phyloP scores from a whole-genome alignment of 2,113 vertebrate genomes.

The Psophia crepitans region DNA sequence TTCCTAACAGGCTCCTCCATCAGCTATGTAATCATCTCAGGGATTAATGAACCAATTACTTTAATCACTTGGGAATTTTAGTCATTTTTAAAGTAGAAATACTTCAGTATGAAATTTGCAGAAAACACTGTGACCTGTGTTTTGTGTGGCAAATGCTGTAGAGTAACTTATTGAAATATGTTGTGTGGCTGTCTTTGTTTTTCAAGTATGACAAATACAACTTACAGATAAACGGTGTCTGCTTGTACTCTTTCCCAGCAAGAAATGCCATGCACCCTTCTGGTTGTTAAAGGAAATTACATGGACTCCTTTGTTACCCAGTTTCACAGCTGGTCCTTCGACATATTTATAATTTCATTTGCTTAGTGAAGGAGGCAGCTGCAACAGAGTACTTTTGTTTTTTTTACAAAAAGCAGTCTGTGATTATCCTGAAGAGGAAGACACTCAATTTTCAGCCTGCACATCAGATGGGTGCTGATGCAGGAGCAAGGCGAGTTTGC shows the following conservation, averaged over 20 bases:
- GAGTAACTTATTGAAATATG: not conserved
- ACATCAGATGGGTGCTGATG: not conserved
- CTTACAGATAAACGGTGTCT: not conserved
- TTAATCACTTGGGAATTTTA: not conserved
- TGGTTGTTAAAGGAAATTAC: not conserved
- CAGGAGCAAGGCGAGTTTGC: not conserved
- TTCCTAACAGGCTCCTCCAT: not conserved
- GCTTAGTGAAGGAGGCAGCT: not conserved
- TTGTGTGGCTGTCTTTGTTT: not conserved
- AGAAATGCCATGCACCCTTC: rapidly evolving
- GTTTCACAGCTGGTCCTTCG: not conserved
- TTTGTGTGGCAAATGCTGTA: not conserved
- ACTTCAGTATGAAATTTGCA: not conserved
- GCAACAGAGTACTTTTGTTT: not conserved
- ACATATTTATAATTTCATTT: not conserved
- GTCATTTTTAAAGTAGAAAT: not conserved
- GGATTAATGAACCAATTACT: not conserved
- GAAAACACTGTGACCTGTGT: not conserved
- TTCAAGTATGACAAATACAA: not conserved
- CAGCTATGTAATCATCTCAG: not conserved
- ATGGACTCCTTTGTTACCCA: not conserved
- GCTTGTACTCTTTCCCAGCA: not conserved
- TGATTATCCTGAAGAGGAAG: not conserved
- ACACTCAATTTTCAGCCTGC: not conserved
- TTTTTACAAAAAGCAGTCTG: not conserved